Conservation (phyloP, 2,797 vertebrate genomes). For the Alexandromys oeconomus region DNA sequence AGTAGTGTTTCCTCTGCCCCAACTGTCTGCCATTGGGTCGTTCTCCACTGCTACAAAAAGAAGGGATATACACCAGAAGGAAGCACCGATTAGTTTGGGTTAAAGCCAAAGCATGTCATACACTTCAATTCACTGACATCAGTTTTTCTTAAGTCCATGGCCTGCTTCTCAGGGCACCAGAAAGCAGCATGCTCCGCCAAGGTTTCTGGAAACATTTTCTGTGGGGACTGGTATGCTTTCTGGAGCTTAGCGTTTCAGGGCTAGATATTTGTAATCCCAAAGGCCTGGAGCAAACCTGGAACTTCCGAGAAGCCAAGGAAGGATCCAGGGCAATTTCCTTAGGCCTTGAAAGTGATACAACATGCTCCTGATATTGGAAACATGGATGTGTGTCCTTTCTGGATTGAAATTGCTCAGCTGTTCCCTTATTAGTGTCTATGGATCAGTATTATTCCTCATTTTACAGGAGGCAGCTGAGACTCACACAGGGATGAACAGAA, state of each 20-base stretch:
- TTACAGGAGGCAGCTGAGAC: constrained; percentile 14
- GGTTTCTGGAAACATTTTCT: background rate
- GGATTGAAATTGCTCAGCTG: background rate
- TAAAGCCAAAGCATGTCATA: constrained; percentile 2
- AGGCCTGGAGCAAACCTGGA: background rate
- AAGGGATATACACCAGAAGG: background rate
- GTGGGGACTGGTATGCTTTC: background rate
- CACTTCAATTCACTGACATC: background rate
- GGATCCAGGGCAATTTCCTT: constrained; percentile 9
- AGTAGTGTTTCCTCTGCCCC: background rate
- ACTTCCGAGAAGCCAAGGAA: constrained; percentile 51
- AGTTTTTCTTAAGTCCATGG: background rate
- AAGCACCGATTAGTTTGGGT: background rate
- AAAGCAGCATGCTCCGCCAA: constrained; percentile 12
- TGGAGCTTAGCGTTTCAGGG: background rate
- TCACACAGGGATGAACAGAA: background rate
- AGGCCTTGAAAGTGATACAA: background rate
- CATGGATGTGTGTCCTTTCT: background rate
- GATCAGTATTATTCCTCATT: constrained; percentile 59
- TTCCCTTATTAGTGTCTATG: constrained; percentile 30
- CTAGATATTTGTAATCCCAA: background rate
- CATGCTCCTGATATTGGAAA: background rate
- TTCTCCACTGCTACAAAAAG: background rate
- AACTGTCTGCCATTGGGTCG: background rate
- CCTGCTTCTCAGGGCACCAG: background rate